Base-by-base conservation (phyloP, 2,888 invertebrate genomes). In the Tiphia femorata region DNA sequence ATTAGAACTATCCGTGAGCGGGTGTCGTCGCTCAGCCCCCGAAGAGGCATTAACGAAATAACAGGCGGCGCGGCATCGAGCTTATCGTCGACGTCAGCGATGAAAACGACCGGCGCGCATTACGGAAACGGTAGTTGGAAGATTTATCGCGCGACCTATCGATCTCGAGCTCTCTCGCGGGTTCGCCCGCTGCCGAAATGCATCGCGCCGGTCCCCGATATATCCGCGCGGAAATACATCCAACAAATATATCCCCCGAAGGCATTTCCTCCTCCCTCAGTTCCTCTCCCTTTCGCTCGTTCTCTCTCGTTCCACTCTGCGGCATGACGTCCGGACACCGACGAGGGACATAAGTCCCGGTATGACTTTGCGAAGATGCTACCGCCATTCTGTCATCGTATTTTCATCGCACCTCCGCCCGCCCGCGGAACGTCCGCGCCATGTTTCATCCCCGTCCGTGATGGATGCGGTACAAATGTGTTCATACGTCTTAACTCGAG, bases 381-480 rank as follows among this genome's bases (percentile, higher is more conserved):
- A 43, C 51, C 54, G 35, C 29, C 49, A 29, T 48, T 56, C 56
- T 64, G 67, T 64, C 66, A 52, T 67, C 60, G 62, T 60, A 56
- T 62, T 65, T 59, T 71, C 56, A 62, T 65, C 58, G 58, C 58
- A 51, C 60, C 61, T 61, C 51, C 33, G 43, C 30, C 21, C 40
- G 3, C 35, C n/a, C n/a, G n/a, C n/a, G n/a, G n/a, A 42, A 42
- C 49, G 55, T 52, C 44, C 54, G n/a, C 30, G 49, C 53, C 35
- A 58, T 66, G 62, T 60, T 70, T 70, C 62, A 67, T 63, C 37
- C 46, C 10, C 20, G 47, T 40, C 27, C 42, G 37, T 62, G 66
- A 63, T 61, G 64, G 67, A 70, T 64, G 64, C 46, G 37, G 49
- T 65, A 65, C 67, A 71, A 74, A 73, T 67, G 69, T 57, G 67